Evolutionary conservation across 2,113 vertebrate genomes (phyloP).

Genomic region (Egretta garzetta): DNA sequence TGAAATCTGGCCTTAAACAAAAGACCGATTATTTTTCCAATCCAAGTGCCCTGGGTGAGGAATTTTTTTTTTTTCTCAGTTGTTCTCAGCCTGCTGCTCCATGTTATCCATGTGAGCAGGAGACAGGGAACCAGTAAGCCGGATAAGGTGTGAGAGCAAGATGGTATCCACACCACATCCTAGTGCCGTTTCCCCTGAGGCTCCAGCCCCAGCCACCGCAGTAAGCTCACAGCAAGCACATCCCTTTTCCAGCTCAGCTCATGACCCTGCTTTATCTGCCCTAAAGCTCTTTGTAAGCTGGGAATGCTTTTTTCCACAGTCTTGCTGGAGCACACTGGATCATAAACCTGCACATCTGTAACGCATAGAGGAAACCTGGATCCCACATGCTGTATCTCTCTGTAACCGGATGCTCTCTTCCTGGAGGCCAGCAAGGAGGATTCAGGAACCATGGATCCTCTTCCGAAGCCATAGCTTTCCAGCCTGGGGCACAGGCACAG

Average conservation of each 20-base stretch:
- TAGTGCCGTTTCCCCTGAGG: accelerated
- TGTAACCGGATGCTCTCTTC: not conserved
- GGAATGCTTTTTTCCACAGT: not conserved
- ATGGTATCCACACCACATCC: not conserved
- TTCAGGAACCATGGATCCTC: not conserved
- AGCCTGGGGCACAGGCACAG: not conserved
- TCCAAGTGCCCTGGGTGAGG: not conserved
- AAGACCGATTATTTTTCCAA: not conserved
- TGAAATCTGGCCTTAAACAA: not conserved
- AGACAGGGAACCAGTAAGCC: accelerated
- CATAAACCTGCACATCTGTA: not conserved
- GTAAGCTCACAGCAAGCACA: not conserved
- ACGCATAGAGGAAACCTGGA: not conserved
- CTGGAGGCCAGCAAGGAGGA: not conserved
- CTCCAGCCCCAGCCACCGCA: not conserved
- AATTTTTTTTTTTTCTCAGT: not conserved
- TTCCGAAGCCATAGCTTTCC: not conserved
- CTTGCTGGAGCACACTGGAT: not conserved
- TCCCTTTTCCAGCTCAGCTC: not conserved
- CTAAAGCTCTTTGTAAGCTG: not conserved
- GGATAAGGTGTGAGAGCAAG: not conserved
- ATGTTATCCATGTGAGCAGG: not conserved
- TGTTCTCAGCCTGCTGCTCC: not conserved
- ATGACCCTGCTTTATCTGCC: not conserved
- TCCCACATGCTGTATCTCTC: not conserved